Evolutionary conservation across 2,797 vertebrate species (phyloP).

Genomic region (Otus scops): DNA sequence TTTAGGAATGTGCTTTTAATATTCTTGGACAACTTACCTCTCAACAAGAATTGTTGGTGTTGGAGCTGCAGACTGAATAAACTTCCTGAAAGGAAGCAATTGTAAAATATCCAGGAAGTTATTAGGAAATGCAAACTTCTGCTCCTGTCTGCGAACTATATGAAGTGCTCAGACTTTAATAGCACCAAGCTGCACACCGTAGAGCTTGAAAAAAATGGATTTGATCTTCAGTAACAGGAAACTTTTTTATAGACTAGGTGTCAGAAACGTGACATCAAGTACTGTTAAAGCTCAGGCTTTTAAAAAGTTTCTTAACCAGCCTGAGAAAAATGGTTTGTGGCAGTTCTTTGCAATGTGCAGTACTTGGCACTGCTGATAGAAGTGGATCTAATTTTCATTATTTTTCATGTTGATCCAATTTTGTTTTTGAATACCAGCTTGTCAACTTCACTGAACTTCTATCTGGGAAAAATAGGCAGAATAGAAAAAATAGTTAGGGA

Average conservation of each 20-base stretch:
- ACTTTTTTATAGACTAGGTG: neutral
- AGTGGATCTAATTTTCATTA: neutral
- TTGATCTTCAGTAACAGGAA: neutral
- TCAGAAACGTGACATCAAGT: neutral
- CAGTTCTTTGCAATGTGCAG: neutral
- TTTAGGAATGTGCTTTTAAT: conserved; percentile 39
- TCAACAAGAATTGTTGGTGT: conserved; percentile 65
- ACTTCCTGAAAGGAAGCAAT: conserved; percentile 93
- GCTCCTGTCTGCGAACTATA: conserved; percentile 28
- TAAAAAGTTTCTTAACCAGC: accelerated
- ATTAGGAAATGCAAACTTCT: conserved; percentile 83
- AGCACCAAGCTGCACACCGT: neutral
- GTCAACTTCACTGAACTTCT: neutral
- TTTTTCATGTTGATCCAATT: neutral
- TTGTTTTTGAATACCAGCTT: neutral
- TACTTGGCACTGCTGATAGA: neutral
- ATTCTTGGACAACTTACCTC: conserved; percentile 57
- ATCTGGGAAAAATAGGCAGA: neutral
- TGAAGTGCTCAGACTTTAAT: neutral
- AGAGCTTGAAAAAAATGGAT: neutral
- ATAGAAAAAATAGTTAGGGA: neutral
- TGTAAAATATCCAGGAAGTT: conserved; percentile 91
- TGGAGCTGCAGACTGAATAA: conserved; percentile 76
- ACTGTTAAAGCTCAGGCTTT: neutral
- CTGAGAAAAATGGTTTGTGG: neutral